Evolutionary conservation across 2,888 invertebrate genomes (phyloP), one percentile per base, ranked within the genome.

Genomic region (Podotricha telesiphe): DNA sequence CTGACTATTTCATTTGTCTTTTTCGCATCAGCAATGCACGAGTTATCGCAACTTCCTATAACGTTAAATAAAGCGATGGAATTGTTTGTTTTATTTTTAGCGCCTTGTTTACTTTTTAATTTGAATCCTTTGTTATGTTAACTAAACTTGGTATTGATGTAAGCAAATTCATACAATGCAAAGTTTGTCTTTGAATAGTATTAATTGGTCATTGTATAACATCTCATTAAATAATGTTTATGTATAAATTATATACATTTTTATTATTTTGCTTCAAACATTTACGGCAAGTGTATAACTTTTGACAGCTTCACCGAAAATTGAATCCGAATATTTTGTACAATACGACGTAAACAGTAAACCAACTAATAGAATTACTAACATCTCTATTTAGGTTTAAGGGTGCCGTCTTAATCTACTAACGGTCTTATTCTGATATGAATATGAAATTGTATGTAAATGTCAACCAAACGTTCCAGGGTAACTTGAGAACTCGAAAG

Each of bases 401-500:
- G 79, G 80, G 76, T 79, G 76, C 80, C 77, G 76, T 77, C 77
- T 76, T 67, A 67, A 74, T 74, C 76, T 80, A 58, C 58, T 58
- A 73, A 47, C 75, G 80, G 86, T 85, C 88, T 87, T 88, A 89
- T 89, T 87, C 86, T 84, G 83, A 86, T 87, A 89, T 91, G 89
- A 90, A 90, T 89, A 89, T 90, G 87, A 89, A 90, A 89, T 89
- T 85, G 82, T 89, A 91, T 89, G 88, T 85, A 85, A 90, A 90
- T 91, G 82, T 84, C 80, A 80, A 76, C 85, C 86, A 85, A 89
- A 89, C 87, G 83, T 87, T 87, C 79, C 85, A 70, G 65, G 82
- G 78, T 80, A 84, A 86, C 82, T 88, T 87, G 87, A 89, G 87
- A 89, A 87, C 85, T 88, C 85, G 34, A 81, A 84, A 85, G 82